Evolutionary conservation across 2,113 vertebrate genomes (phyloP).

Genomic region (Odontophorus gujanensis): DNA sequence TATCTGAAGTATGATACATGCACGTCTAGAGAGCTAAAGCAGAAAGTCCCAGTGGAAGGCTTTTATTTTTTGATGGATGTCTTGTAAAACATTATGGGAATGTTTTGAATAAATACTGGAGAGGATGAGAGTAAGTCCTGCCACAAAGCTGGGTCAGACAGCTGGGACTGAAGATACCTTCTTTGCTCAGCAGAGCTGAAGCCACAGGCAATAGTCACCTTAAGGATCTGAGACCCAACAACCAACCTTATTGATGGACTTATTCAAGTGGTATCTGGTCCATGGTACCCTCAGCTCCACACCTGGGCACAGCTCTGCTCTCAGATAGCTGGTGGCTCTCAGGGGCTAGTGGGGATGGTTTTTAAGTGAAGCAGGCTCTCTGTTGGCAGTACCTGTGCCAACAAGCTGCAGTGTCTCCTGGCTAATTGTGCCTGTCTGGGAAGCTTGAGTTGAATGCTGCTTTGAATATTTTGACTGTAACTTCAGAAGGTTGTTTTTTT

Average conservation of each 20-base stretch:
- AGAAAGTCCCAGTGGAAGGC: background rate
- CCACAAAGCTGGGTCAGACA: background rate
- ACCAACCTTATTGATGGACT: background rate
- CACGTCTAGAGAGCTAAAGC: background rate
- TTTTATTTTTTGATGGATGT: background rate
- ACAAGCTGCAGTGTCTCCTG: fast-evolving
- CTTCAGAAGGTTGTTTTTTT: background rate
- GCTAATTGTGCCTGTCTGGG: background rate
- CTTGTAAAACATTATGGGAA: background rate
- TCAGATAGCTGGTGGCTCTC: background rate
- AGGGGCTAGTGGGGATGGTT: background rate
- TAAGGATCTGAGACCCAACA: background rate
- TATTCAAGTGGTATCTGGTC: background rate
- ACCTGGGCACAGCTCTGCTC: background rate
- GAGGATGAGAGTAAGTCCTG: background rate
- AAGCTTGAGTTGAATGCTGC: background rate
- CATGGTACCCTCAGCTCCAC: background rate
- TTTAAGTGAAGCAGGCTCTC: fast-evolving
- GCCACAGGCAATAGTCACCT: background rate
- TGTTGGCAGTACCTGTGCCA: fast-evolving
- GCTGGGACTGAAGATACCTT: background rate
- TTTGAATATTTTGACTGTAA: background rate
- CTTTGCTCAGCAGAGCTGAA: background rate
- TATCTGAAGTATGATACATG: background rate
- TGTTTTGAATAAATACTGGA: background rate